Evolutionary conservation across 1,140 invertebrate species (phyloP).

Genomic region (Sycobia sp.): DNA sequence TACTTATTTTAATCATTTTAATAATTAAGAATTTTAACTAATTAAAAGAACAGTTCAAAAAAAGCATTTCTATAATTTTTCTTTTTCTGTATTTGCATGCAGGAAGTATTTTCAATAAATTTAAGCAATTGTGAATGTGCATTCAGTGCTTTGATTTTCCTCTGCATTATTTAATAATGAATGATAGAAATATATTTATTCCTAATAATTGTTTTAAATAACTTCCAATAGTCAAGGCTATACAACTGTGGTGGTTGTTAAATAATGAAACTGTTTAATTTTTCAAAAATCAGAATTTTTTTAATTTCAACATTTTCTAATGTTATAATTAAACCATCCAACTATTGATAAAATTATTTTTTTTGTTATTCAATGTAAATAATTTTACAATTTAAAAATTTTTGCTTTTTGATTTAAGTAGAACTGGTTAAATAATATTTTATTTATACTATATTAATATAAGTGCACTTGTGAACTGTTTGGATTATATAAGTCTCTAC

Average conservation of each 20-base stretch:
- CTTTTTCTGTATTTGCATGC: conserved; percentile 20
- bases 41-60: neutral
- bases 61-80: conserved; percentile 1
- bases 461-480: too few species aligned
- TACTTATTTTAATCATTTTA: neutral
- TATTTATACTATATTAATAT: too few species aligned
- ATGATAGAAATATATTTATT: neutral
- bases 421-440: too few species aligned
- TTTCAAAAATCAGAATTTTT: too few species aligned
- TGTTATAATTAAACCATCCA: too few species aligned
- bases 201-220: neutral
- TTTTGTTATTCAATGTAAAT: too few species aligned
- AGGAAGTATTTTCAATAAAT: neutral
- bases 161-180: neutral
- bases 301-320: too few species aligned
- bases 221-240: neutral
- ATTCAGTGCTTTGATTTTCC: neutral
- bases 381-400: neutral
- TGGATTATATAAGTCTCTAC: too few species aligned
- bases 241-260: conserved; percentile 4
- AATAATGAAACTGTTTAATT: too few species aligned
- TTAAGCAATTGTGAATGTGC: conserved; percentile 12
- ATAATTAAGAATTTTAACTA: too few species aligned
- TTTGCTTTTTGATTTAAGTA: neutral
- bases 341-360: too few species aligned